Conservation (phyloP, 2,113 vertebrate genomes). For the Lasiurus cinereus region DNA sequence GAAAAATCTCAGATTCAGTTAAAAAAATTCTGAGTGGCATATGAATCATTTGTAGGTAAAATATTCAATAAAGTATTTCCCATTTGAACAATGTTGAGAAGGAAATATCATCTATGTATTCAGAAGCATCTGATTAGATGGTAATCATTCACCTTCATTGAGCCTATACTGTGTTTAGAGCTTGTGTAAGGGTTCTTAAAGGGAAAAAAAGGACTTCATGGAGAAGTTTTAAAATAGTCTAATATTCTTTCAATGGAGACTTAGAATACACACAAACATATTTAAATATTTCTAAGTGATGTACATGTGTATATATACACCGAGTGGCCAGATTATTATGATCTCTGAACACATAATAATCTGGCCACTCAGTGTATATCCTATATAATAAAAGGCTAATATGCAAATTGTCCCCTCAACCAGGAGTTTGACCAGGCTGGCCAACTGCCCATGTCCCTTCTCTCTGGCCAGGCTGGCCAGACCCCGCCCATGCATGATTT, state of each 20-base stretch:
- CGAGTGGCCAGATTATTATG: too few relatives aligned
- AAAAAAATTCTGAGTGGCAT: conserved; percentile 49
- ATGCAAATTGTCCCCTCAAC: too few relatives aligned
- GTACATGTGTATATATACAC: too few relatives aligned
- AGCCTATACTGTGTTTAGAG: background rate
- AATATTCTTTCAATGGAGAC: background rate
- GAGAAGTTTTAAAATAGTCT: conserved; percentile 17
- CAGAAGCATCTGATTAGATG: conserved; percentile 61
- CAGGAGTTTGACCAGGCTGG: too few relatives aligned
- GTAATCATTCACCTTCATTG: conserved; percentile 55
- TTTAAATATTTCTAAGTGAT: background rate
- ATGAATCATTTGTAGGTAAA: conserved; percentile 66
- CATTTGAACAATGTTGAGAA: conserved; percentile 43
- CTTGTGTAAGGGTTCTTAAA: background rate
- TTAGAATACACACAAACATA: background rate
- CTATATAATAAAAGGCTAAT: too few relatives aligned
- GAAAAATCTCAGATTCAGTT: background rate
- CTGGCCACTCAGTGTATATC: too few relatives aligned
- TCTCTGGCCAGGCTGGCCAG: too few relatives aligned
- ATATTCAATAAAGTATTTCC: conserved; percentile 50
- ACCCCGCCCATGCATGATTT: too few relatives aligned
- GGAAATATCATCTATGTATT: conserved; percentile 40
- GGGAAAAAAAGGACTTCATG: background rate
- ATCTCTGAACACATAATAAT: too few relatives aligned
- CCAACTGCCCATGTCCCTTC: too few relatives aligned